Base-by-base conservation (phyloP, 2,113 vertebrate species). In the Setophaga petechia region DNA sequence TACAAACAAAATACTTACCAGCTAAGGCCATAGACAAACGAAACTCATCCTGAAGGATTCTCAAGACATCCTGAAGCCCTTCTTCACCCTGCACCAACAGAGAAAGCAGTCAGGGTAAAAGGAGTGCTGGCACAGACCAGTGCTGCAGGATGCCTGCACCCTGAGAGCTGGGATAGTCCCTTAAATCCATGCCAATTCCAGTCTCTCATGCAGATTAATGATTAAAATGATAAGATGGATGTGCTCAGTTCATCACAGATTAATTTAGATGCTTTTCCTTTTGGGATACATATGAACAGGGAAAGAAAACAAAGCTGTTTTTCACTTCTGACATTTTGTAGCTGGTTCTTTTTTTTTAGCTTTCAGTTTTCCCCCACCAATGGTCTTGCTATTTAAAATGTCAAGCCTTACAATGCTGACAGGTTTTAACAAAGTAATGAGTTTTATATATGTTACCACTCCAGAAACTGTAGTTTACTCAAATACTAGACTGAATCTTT, bases 11-110 rank as follows among this genome's bases (percentile, higher is more conserved):
- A 52, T 2, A 2, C 98, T 98, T 95, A 99, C 99, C 99, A 81
- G 98, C 97, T 39, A 99, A 96, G 51, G 98, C 97, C 99, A 99
- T 99, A 23, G 98, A 98, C 54, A 98, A 96, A 68, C 97, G 97
- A 95, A 99, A 98, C 95, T 99, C 99, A 58, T 98, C 98, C 43
- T 98, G 98, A 49, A 99, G 94, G 93, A 99, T 99, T 83, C 98
- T 98, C 94, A 99, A 94, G n/a, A 99, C 98, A 2, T 99, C 98
- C 41, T 82, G 97, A 82, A 99, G 97, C 7, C 99, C 99, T 24
- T 98, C 98, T 95, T 99, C 99, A 9, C 99, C 99, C 99, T 99
- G 94, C 12, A 90, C 51, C 63, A 75, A 76, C 52, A 94, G 61
- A 84, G 68, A 79, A 62, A 88, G 49, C 12, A n/a, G 24, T 82